Conservation (phyloP, 2,113 vertebrate genomes). For the Gobio gobio region DNA sequence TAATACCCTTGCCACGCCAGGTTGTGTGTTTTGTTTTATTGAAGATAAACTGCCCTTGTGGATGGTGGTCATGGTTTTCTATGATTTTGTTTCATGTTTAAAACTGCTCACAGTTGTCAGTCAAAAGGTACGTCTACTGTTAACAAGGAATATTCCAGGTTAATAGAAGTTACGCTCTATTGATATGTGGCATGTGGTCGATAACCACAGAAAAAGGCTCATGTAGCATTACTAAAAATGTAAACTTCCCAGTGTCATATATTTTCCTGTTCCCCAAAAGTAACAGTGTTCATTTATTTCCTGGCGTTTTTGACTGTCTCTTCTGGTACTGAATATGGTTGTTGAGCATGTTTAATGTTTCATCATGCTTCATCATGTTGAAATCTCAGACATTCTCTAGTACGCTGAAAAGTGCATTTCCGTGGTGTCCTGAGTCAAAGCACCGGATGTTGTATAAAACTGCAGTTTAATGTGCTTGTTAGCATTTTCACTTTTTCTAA, state of each 20-base stretch:
- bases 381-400: not conserved
- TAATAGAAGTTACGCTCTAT: not conserved
- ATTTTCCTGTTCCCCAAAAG: not conserved
- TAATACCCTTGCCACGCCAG: not conserved
- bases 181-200: not conserved
- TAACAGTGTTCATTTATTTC: not conserved
- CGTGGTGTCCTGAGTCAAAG: not conserved
- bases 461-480: not conserved
- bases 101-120: not conserved
- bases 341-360: not conserved
- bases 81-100: not conserved
- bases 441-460: not conserved
- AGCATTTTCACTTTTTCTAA: constrained; percentile 17
- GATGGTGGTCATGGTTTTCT: not conserved
- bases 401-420: not conserved
- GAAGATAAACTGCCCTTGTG: not conserved
- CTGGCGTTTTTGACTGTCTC: not conserved
- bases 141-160: not conserved
- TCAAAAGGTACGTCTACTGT: not conserved
- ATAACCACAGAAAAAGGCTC: not conserved
- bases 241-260: not conserved
- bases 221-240: not conserved
- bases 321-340: not conserved
- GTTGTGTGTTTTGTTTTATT: not conserved
- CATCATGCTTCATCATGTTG: not conserved